Evolutionary conservation across 2,888 invertebrate genomes (phyloP), one percentile per base, ranked within the genome.

Genomic region (Lingula anatina): DNA sequence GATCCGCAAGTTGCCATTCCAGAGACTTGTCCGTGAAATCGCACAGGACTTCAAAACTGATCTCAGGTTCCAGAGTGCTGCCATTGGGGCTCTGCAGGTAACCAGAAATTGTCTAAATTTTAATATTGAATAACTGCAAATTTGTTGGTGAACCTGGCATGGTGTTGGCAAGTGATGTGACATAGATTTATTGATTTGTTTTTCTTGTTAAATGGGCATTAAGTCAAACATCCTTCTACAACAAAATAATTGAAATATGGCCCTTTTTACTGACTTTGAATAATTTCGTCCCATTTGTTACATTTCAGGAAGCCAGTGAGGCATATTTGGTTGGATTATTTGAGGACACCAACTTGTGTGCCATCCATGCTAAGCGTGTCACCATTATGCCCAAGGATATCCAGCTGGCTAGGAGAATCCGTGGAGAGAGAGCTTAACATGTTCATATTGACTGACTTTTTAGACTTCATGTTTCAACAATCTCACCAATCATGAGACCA

Each of bases 321-420:
- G 70, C 70, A 37, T 69, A 70, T 59, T 56, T 70, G 52, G 70
- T 70, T 35, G 94, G 95, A 60, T 82, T 96, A 52, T 95, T 96
- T 80, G n/a, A n/a, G n/a, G n/a, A n/a, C n/a, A n/a, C n/a, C n/a
- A n/a, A n/a, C n/a, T n/a, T n/a, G n/a, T n/a, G n/a, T n/a, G n/a
- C n/a, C n/a, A n/a, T n/a, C n/a, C n/a, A n/a, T n/a, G n/a, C n/a
- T n/a, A n/a, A n/a, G 95, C 87, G 94, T 71, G 94, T 95, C 50
- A 95, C 94, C 61, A 95, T 95, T 80, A 95, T 94, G 93, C 94
- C 94, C 68, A 95, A 94, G 81, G 94, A 95, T 78, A 94, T 95
- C 73, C 93, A 94, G 80, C 83, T 95, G 78, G 94, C 94, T 55
- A 86, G 93, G 77, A 87, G 94, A 83, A 95, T 95, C 81, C 89